Evolutionary conservation across 2,797 vertebrate species (phyloP).

Genomic region (Dallia pectoralis): DNA sequence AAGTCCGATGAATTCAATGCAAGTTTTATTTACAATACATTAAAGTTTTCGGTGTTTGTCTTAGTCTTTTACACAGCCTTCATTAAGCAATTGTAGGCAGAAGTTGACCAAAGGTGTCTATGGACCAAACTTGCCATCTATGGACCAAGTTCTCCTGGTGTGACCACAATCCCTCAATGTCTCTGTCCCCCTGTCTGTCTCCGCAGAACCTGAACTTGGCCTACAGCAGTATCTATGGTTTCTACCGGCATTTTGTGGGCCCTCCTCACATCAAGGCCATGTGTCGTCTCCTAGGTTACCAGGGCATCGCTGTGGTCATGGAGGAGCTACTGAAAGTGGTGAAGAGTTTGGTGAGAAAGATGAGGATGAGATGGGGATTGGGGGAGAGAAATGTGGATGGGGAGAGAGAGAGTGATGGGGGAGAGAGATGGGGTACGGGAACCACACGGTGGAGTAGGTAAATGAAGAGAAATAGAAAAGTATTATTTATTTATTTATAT

Average conservation of each 20-base stretch:
- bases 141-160: too few relatives aligned
- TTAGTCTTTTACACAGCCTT: too few relatives aligned
- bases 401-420: too few relatives aligned
- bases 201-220: conserved; percentile 90
- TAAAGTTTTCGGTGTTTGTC: too few relatives aligned
- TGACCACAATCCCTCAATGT: background rate
- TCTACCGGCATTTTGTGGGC: conserved; percentile 93
- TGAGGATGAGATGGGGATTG: background rate
- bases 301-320: conserved; percentile 99
- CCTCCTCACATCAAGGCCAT: conserved; percentile 96
- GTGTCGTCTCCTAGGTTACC: conserved; percentile 96
- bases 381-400: too few relatives aligned
- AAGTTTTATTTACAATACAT: too few relatives aligned
- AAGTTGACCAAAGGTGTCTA: too few relatives aligned
- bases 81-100: too few relatives aligned
- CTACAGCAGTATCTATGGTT: conserved; percentile 92
- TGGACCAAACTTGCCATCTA: too few relatives aligned
- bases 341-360: conserved; percentile 89
- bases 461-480: background rate
- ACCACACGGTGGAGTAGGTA: background rate
- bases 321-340: conserved; percentile 98
- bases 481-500: too few relatives aligned
- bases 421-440: background rate
- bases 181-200: conserved; percentile 1
- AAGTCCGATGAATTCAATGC: too few relatives aligned